Conservation (phyloP, 1,140 invertebrate genomes). For the Muscidifurax raptorellus region DNA sequence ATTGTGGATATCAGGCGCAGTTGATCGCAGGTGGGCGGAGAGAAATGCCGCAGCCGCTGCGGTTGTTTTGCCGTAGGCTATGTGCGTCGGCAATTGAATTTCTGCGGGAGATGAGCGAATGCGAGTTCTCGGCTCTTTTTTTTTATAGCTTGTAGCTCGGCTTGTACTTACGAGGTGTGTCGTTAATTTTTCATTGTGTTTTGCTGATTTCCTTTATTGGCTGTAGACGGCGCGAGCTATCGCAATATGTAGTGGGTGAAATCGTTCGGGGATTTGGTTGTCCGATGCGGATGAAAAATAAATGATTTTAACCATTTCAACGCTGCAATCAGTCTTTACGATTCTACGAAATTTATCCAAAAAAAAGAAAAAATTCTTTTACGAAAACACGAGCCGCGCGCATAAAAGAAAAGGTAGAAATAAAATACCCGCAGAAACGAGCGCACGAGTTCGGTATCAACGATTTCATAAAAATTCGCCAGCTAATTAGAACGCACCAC, state of each 20-base stretch:
- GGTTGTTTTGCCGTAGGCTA: background rate
- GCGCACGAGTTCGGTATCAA: background rate
- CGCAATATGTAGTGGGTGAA: background rate
- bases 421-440: too few relatives aligned
- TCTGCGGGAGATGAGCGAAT: background rate
- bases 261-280: background rate
- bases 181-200: background rate
- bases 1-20: constrained; percentile 60
- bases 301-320: too few relatives aligned
- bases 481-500: constrained; percentile 34
- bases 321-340: too few relatives aligned
- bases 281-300: background rate
- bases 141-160: background rate
- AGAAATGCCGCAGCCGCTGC: background rate
- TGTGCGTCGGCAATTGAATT: constrained; percentile 26
- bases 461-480: constrained; percentile 43
- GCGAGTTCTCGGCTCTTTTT: background rate
- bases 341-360: too few relatives aligned
- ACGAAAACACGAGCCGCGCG: too few relatives aligned
- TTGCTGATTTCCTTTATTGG: background rate
- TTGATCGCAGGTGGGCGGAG: constrained; percentile 39
- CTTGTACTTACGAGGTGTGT: background rate
- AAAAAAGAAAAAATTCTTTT: too few relatives aligned
- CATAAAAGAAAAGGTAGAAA: too few relatives aligned
- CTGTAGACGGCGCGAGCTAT: too few relatives aligned